These are phyloP conservation scores for Drosophila nr. medialis DNA, from an alignment of 2,888 invertebrate genomes.

Conservation along the genomic window DNA sequence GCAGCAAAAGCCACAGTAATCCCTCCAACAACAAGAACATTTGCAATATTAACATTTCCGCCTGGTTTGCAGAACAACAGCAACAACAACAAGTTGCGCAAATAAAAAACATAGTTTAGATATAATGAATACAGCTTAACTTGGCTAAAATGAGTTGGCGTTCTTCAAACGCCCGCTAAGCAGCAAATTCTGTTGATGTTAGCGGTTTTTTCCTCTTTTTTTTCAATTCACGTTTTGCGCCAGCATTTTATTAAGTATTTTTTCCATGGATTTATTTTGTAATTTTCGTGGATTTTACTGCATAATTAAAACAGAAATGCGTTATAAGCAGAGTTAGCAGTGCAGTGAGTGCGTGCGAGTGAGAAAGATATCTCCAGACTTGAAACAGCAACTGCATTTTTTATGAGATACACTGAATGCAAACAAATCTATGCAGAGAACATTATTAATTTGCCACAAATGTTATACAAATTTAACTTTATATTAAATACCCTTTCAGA, in stretches of 20 bases:
- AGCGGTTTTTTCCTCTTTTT: neutral
- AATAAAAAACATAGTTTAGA: conserved; percentile 70
- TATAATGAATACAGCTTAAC: conserved; percentile 74
- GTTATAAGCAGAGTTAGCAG: conserved; percentile 7
- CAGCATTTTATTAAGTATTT: conserved; percentile 52
- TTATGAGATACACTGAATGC: neutral
- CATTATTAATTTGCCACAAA: neutral
- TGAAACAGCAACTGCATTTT: neutral
- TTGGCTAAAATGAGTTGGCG: conserved; percentile 74
- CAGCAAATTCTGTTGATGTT: conserved; percentile 23
- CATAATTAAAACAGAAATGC: conserved; percentile 64
- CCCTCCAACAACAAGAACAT: conserved; percentile 37
- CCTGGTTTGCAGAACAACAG: conserved; percentile 24
- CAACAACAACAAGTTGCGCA: conserved; percentile 43
- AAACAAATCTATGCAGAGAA: neutral
- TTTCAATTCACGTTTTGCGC: conserved; percentile 48
- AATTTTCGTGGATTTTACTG: conserved; percentile 71
- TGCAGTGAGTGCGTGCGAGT: no score
- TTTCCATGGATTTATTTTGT: conserved; percentile 64
- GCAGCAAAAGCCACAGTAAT: conserved; percentile 41
- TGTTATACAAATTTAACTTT: neutral
- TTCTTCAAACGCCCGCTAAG: conserved; percentile 29
- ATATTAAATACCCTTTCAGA: no score
- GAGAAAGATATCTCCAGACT: neutral
- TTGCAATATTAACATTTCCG: conserved; percentile 31